These are phyloP conservation scores for Drosophila kanapiae DNA, from an alignment of 1,140 invertebrate species.

Conservation along the genomic window DNA sequence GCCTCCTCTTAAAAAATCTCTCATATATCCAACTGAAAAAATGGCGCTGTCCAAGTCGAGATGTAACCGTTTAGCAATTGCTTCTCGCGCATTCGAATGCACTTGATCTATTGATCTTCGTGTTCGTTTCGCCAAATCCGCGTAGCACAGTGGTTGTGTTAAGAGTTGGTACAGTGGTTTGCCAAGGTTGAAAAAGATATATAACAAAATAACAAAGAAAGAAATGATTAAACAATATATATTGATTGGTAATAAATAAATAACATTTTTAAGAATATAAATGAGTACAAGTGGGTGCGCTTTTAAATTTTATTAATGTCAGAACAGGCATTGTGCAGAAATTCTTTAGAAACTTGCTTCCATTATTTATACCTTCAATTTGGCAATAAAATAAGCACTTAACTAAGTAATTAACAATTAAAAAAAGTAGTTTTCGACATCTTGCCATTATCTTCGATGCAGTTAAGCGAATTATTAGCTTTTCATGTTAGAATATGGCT, in stretches of 20 bases:
- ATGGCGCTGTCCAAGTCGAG: slow-evolving; percentile 59
- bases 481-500: background rate
- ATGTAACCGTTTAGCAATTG: slow-evolving; percentile 76
- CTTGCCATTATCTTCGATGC: background rate
- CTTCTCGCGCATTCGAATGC: slow-evolving; percentile 69
- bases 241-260: background rate
- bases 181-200: background rate
- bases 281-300: too few relatives aligned
- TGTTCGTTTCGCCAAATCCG: slow-evolving; percentile 64
- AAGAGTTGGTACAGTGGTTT: slow-evolving; percentile 2
- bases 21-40: slow-evolving; percentile 17
- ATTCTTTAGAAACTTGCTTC: too few relatives aligned
- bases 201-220: too few relatives aligned
- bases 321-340: background rate
- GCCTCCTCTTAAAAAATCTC: background rate
- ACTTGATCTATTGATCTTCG: slow-evolving; percentile 84
- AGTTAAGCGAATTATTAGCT: background rate
- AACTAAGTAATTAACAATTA: background rate
- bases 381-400: background rate
- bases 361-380: background rate
- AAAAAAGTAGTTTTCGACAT: background rate
- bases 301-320: too few relatives aligned
- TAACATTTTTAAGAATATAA: background rate
- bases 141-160: slow-evolving; percentile 54
- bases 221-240: background rate